These are phyloP conservation scores for Isaurus tuberculatus DNA, from an alignment of 92 coral and sea anemone species.

Conservation along the genomic window DNA sequence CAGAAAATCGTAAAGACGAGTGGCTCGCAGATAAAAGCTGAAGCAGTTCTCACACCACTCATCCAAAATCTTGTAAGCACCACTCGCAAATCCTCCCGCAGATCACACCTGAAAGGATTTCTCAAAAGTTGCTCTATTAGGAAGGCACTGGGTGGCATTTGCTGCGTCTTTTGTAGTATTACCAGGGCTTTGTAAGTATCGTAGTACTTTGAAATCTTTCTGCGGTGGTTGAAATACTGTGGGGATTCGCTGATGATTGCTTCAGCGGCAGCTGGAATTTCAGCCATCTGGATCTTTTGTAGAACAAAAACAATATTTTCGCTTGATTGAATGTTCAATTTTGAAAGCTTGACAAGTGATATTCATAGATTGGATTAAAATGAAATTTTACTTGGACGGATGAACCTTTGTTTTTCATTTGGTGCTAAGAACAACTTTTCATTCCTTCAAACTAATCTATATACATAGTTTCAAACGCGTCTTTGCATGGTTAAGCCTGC, in stretches of 20 bases:
- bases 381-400: too few species aligned
- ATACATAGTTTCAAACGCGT: too few species aligned
- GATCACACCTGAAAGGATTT: not conserved
- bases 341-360: not conserved
- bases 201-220: not conserved
- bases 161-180: not conserved
- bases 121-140: not conserved
- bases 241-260: conserved; percentile 2
- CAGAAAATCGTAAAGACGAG: conserved; percentile 16
- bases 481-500: too few species aligned
- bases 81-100: not conserved
- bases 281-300: not conserved
- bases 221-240: not conserved
- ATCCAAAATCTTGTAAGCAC: conserved; percentile 12
- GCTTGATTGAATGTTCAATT: not conserved
- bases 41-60: not conserved
- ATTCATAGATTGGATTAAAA: not conserved
- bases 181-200: not conserved
- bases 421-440: too few species aligned
- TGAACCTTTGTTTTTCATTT: too few species aligned
- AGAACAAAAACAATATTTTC: not conserved
- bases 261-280: not conserved
- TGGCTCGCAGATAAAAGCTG: conserved; percentile 12
- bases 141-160: not conserved
- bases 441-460: too few species aligned